Evolutionary conservation across 1,140 invertebrate genomes (phyloP), one percentile per base, ranked within the genome.

Genomic region (Drosophila rhopaloa): DNA sequence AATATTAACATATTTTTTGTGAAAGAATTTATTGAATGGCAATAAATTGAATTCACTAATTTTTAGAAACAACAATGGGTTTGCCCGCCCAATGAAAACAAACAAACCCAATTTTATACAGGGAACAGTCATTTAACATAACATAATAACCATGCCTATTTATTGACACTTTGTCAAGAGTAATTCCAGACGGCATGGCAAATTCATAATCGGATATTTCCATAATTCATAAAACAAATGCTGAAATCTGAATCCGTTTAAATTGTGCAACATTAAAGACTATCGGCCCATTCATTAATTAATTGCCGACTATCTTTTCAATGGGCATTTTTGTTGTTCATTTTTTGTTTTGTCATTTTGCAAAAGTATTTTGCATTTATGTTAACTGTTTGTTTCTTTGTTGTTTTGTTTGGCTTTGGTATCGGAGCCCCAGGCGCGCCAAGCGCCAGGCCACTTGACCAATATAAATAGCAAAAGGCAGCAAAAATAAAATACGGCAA

Each of bases 201-300:
- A 73, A 61, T 40, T 37, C 53, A 66, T 40, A 65, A 65, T 51
- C 29, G 32, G 41, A 38, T 65, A 44, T 62, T 57, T 58, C 24
- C 60, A 41, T 65, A 79, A 35, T 32, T 60, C n/a, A 32, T 46
- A 35, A 68, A 59, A 71, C 74, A 81, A 86, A 78, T 85, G 68
- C 74, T 48, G 75, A 82, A 85, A 88, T 88, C 55, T 72, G 76
- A 82, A 82, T 86, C 75, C 83, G 81, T 82, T 86, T 86, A 79
- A 79, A 82, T 76, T 86, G 75, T 81, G 84, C 77, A 88, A 86
- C 75, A 76, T 71, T 72, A 76, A 79, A 50, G 51, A 44, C 55
- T 72, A 72, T 47, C 62, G 41, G 50, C 46, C 51, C 47, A 55
- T 63, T 65, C 60, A 73, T 79, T 81, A 59, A 59, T 65, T 72